Percentiles rank a stretch among this genome's conserved stretches.
These are phyloP conservation scores for Catocala sponsa DNA, from an alignment of 2,888 invertebrate genomes.

Conservation along the genomic window DNA sequence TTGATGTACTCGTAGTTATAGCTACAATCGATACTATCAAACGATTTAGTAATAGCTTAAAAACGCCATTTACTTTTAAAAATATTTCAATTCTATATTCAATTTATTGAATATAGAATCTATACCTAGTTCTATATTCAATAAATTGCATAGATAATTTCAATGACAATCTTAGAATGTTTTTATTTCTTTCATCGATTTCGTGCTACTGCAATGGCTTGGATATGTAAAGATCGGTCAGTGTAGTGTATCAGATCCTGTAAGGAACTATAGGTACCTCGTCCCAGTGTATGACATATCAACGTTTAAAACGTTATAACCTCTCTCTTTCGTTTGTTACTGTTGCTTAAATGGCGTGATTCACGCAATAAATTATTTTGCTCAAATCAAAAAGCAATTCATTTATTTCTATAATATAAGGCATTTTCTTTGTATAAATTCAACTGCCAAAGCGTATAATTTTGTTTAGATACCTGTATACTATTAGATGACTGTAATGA, in stretches of 20 bases:
- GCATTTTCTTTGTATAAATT: slow-evolving; percentile 40
- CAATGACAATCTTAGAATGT: too few species aligned
- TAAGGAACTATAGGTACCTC: slow-evolving; percentile 48
- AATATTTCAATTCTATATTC: too few species aligned
- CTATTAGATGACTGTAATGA: neutral
- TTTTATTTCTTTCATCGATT: neutral
- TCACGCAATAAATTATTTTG: slow-evolving; percentile 63
- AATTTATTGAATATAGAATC: too few species aligned
- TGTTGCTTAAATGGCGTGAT: slow-evolving; percentile 37
- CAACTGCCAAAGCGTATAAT: slow-evolving; percentile 39
- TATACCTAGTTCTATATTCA: too few species aligned
- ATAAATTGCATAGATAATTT: too few species aligned
- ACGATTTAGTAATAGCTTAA: too few species aligned
- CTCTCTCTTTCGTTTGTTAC: slow-evolving; percentile 17
- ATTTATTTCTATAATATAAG: slow-evolving; percentile 33
- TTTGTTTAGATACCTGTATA: slow-evolving; percentile 5
- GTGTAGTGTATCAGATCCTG: slow-evolving; percentile 24
- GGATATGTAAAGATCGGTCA: neutral
- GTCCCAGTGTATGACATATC: slow-evolving; percentile 67
- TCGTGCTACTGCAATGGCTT: slow-evolving; percentile 8
- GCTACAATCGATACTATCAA: too few species aligned
- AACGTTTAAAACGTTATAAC: slow-evolving; percentile 62
- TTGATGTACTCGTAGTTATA: too few species aligned
- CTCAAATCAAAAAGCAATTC: slow-evolving; percentile 79
- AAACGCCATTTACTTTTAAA: too few species aligned